Evolutionary conservation across 2,888 invertebrate species (phyloP).

Genomic region (Yponomeuta cagnagella): DNA sequence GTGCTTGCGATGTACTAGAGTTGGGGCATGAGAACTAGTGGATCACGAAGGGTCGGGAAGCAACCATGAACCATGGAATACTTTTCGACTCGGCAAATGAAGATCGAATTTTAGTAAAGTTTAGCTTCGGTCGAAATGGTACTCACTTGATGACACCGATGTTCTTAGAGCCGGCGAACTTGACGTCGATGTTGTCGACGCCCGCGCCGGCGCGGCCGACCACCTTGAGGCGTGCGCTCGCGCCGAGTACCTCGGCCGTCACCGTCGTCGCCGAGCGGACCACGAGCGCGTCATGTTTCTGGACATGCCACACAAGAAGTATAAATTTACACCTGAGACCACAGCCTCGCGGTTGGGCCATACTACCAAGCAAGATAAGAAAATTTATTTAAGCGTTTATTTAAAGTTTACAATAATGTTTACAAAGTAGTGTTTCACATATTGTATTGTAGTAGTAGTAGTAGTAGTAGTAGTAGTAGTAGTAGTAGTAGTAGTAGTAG

Average conservation of each 20-base stretch:
- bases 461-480: too few species aligned
- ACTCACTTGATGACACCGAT: slow-evolving; percentile 95
- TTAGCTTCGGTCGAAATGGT: not conserved
- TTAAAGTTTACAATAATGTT: too few species aligned
- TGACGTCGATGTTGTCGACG: slow-evolving; percentile 97
- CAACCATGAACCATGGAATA: not conserved
- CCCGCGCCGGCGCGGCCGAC: slow-evolving; percentile 99
- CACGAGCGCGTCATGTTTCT: slow-evolving; percentile 94
- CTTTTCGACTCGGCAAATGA: not conserved
- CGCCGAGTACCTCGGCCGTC: slow-evolving; percentile 88
- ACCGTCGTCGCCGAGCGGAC: slow-evolving; percentile 97
- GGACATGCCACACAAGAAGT: slow-evolving; percentile 24
- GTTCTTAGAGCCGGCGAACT: slow-evolving; percentile 88
- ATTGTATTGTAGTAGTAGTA: too few species aligned
- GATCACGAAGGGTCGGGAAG: too few species aligned
- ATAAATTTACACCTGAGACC: too few species aligned
- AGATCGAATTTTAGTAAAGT: not conserved
- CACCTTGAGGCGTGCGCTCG: slow-evolving; percentile 85
- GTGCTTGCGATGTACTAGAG: too few species aligned
- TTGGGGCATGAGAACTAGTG: too few species aligned
- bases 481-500: too few species aligned
- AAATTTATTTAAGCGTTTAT: too few species aligned
- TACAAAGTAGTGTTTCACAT: too few species aligned
- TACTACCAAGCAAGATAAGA: too few species aligned
- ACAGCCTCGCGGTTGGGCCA: too few species aligned